phyloP scores from a whole-genome alignment of 2,797 vertebrate genomes.

The Lepidocolaptes lacrymiger region DNA sequence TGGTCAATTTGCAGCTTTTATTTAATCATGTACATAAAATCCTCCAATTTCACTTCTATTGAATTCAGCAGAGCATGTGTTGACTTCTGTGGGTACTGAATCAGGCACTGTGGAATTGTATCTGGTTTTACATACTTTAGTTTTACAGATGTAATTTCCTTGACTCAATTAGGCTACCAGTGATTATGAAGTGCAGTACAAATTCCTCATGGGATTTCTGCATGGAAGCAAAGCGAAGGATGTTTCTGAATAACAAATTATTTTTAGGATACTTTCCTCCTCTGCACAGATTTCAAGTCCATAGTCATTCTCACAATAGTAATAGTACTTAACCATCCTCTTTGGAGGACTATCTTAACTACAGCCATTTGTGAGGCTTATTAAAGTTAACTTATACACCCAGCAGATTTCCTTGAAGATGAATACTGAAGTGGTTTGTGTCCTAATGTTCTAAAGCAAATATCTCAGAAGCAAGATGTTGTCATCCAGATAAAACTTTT shows the following conservation, averaged over 20 bases:
- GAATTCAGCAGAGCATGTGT: neutral
- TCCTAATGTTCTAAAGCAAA: conserved; percentile 38
- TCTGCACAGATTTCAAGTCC: neutral
- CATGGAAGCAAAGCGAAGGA: conserved; percentile 4
- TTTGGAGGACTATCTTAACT: conserved; percentile 10
- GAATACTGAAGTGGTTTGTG: conserved; percentile 5
- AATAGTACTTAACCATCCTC: neutral
- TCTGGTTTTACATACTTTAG: neutral
- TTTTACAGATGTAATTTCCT: conserved; percentile 55
- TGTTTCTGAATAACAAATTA: conserved; percentile 52
- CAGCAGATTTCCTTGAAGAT: neutral
- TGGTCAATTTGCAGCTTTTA: conserved; percentile 15
- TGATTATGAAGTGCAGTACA: conserved; percentile 49
- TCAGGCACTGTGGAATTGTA: conserved; percentile 8
- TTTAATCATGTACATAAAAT: neutral
- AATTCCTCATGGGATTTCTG: conserved; percentile 47
- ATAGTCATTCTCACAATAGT: neutral
- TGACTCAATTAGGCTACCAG: conserved; percentile 42
- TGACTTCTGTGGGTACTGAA: conserved; percentile 5
- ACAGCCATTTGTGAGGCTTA: neutral
- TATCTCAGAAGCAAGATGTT: conserved; percentile 18
- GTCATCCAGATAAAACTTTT: conserved; percentile 57
- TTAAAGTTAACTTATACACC: neutral
- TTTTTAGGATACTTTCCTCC: conserved; percentile 16
- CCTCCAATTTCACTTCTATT: neutral